phyloP scores from a whole-genome alignment of 2,113 vertebrate species.

The Menidia beryllina region DNA sequence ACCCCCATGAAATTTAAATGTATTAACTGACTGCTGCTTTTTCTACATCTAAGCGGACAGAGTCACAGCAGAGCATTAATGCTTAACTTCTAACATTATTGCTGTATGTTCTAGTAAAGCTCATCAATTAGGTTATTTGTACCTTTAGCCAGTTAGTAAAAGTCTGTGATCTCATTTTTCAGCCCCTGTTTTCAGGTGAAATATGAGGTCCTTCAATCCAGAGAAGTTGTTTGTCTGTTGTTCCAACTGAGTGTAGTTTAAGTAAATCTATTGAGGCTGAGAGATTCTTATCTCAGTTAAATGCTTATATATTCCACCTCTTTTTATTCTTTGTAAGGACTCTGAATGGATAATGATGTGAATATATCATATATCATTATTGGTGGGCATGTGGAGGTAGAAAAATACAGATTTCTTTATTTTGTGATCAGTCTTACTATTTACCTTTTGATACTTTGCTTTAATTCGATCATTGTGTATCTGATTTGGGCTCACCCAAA shows the following conservation, averaged over 20 bases:
- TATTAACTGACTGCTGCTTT: not conserved
- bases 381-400: not conserved
- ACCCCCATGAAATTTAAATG: not conserved
- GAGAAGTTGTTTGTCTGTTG: not conserved
- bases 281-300: not conserved
- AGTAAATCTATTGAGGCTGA: not conserved
- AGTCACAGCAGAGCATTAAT: not conserved
- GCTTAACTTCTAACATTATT: too few species aligned
- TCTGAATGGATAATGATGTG: not conserved
- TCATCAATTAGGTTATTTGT: too few species aligned
- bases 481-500: slow-evolving; percentile 4
- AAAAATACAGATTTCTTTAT: slow-evolving; percentile 8
- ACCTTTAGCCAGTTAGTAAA: not conserved
- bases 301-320: not conserved
- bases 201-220: not conserved
- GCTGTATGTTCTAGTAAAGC: too few species aligned
- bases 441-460: slow-evolving; percentile 6
- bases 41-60: not conserved
- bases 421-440: slow-evolving; percentile 1
- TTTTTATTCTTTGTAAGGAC: not conserved
- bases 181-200: not conserved
- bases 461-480: slow-evolving; percentile 12
- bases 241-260: not conserved
- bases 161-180: not conserved
- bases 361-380: not conserved